These are phyloP conservation scores for Thera britannica DNA, from an alignment of 2,888 invertebrate species.

Conservation along the genomic window DNA sequence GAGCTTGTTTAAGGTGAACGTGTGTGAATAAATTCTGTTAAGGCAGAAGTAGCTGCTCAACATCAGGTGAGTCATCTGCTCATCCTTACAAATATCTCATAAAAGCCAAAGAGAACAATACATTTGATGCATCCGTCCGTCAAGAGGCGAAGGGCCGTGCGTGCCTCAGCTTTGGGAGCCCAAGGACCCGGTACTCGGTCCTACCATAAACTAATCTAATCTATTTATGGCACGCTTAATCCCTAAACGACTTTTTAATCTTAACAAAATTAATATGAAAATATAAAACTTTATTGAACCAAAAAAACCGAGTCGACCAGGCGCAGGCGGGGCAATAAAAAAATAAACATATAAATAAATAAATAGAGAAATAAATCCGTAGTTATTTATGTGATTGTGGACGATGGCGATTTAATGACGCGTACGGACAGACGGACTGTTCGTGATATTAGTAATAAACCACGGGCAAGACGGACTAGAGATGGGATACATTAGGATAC, in stretches of 20 bases:
- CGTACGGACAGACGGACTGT: constrained; percentile 57
- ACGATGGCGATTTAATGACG: constrained; percentile 71
- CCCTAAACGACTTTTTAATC: constrained; percentile 45
- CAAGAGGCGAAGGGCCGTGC: constrained; percentile 8
- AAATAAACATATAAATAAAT: constrained; percentile 65
- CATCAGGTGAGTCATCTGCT: too few relatives aligned
- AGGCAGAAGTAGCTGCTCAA: too few relatives aligned
- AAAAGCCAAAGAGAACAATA: background rate
- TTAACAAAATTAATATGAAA: constrained; percentile 44
- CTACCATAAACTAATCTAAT: constrained; percentile 37
- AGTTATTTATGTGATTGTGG: constrained; percentile 69
- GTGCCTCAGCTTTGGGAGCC: constrained; percentile 12
- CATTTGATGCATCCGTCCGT: background rate
- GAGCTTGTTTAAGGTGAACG: too few relatives aligned
- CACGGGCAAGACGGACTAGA: constrained; percentile 21
- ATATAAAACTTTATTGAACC: constrained; percentile 44
- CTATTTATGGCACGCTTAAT: constrained; percentile 42
- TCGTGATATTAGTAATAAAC: constrained; percentile 60
- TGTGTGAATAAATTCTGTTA: too few relatives aligned
- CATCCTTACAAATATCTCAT: too few relatives aligned
- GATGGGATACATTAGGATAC: constrained; percentile 19
- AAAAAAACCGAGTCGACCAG: constrained; percentile 43
- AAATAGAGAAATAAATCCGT: constrained; percentile 67
- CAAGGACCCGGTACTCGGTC: constrained; percentile 1
- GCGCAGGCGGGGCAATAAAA: constrained; percentile 51